Evolutionary conservation across 1,140 invertebrate genomes (phyloP), one percentile per base, ranked within the genome.

Genomic region (Drosophila repleta): DNA sequence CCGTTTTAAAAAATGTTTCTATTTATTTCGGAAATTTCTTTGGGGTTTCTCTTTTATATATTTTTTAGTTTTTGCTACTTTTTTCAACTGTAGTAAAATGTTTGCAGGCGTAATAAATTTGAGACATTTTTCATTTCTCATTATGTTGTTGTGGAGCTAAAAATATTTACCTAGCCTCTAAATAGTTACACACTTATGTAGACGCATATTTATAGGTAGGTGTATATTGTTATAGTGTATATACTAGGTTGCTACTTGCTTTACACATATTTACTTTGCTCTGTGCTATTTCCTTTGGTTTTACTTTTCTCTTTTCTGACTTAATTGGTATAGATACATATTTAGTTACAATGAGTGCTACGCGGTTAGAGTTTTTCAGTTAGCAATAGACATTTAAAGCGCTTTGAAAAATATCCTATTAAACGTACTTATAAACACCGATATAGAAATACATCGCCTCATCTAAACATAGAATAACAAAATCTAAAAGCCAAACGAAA

Each of bases 241-340:
- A 51, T 57, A 51, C 78, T 87, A 81, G 39, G 49, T 74, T 75
- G 48, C 81, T 84, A 81, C 68, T 85, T 85, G 82, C 82, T 85
- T 85, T 85, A 85, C 82, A 85, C 56, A 32, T 85, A 85, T 85
- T 87, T 85, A 85, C 82, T 75, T 87, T 85, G 82, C 82, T 48
- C 70, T 61, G 64, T 73, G 64, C 69, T 56, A 39, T 68, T 55
- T 58, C 17, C 65, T 73, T 52, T 52, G 18, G 45, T 49, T 58
- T 39, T 13, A 35, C 11, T 11, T 70, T 17, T 11, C 29, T 41
- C 37, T 63, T n/a, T 49, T 53, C 1, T 45, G 56, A 69, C 52
- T 76, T 53, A 70, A 11, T 67, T 64, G 41, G 73, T 85, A 81
- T 67, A 84, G 74, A 84, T 74, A 68, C 35, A 39, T 48, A 39